Percentiles rank a stretch among this genome's conserved stretches.
Evolutionary conservation across 1,140 invertebrate genomes (phyloP).

Genomic region (Dendroctonus valens): DNA sequence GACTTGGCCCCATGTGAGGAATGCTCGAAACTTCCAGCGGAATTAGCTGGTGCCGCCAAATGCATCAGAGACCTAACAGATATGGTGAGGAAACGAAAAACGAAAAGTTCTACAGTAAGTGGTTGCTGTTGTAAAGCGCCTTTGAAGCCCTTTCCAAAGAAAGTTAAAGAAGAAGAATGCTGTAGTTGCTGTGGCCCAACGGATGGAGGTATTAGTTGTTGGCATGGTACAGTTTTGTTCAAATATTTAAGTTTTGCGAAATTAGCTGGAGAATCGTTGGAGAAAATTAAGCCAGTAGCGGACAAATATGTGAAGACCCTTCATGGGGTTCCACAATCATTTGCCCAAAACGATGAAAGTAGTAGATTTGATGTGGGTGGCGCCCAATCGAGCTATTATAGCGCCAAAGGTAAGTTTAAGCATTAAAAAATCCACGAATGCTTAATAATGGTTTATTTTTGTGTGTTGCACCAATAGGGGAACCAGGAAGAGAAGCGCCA

Average conservation of each 20-base stretch:
- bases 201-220: constrained; percentile 16
- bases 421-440: not conserved
- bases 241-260: not conserved
- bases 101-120: not conserved
- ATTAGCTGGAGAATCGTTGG: constrained; percentile 1
- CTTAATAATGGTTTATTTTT: not conserved
- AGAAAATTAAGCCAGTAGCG: constrained; percentile 1
- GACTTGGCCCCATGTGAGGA: constrained; percentile 37
- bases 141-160: not conserved
- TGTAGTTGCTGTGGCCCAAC: constrained; percentile 20
- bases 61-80: constrained; percentile 40
- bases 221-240: not conserved
- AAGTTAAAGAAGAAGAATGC: constrained; percentile 14
- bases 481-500: not conserved
- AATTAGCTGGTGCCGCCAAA: constrained; percentile 35
- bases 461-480: no score
- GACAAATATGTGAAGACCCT: constrained; percentile 21
- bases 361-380: constrained; percentile 21
- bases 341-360: constrained; percentile 19
- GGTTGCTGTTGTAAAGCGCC: constrained; percentile 13
- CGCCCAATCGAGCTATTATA: constrained; percentile 12
- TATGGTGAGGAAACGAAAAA: constrained; percentile 32
- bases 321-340: constrained; percentile 14
- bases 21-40: constrained; percentile 35
- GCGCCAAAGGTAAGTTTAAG: constrained; percentile 4